phyloP scores from a whole-genome alignment of 2,113 vertebrate genomes.

The Mus spicilegus region DNA sequence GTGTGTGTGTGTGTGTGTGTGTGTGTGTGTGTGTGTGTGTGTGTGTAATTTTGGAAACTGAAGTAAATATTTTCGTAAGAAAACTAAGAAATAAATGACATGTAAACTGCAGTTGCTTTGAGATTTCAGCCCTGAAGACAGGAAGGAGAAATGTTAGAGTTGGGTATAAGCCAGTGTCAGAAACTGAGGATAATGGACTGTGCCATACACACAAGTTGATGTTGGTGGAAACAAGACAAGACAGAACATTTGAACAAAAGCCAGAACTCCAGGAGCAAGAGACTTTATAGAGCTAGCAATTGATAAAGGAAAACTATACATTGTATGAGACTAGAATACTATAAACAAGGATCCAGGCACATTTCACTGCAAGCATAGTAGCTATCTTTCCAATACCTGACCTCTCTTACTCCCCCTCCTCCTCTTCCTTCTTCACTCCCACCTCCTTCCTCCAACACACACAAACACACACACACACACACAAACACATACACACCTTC shows the following conservation, averaged over 20 bases:
- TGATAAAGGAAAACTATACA: not conserved
- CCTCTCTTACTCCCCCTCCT: not conserved
- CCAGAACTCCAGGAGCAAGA: not conserved
- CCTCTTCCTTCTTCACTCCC: not conserved
- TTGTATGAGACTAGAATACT: not conserved
- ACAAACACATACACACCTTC: no score
- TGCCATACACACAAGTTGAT: not conserved
- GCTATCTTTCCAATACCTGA: not conserved
- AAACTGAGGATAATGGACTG: not conserved
- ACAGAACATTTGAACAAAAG: not conserved
- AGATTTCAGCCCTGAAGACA: not conserved
- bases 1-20: no score
- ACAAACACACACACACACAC: no score
- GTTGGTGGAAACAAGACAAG: not conserved
- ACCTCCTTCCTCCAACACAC: not conserved
- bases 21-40: no score
- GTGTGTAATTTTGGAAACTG: not conserved
- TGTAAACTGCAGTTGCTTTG: not conserved
- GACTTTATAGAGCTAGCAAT: rapidly evolving
- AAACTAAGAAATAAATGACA: not conserved
- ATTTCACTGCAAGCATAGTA: no score
- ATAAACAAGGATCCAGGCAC: not conserved
- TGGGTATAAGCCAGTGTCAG: not conserved
- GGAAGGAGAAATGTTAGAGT: not conserved
- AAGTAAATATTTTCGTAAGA: constrained; percentile 12